Percentiles rank a stretch among this genome's conserved stretches.
Conservation (phyloP, 2,888 invertebrate genomes). For the Tetrapedia diversipes region DNA sequence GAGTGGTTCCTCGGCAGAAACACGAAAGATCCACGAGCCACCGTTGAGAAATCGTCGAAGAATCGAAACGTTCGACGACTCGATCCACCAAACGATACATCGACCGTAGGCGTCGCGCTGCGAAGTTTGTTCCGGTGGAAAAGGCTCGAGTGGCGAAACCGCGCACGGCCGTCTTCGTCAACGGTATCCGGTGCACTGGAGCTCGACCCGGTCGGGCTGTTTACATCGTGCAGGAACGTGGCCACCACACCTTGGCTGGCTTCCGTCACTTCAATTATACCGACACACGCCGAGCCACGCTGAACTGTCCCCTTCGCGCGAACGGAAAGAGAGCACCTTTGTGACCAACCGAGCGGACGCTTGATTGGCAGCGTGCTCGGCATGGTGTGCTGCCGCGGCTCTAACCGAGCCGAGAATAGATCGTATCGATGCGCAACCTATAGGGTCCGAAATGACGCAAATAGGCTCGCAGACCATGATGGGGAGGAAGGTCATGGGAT, state of each 20-base stretch:
- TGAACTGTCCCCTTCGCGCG: slow-evolving; percentile 59
- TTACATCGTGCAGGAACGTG: slow-evolving; percentile 68
- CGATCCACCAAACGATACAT: neutral
- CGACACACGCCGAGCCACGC: slow-evolving; percentile 49
- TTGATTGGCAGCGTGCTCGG: slow-evolving; percentile 65
- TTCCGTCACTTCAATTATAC: slow-evolving; percentile 68
- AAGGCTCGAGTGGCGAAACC: slow-evolving; percentile 37
- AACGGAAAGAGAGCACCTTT: slow-evolving; percentile 60
- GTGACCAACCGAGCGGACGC: slow-evolving; percentile 70
- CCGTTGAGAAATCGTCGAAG: no score
- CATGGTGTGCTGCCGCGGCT: slow-evolving; percentile 32
- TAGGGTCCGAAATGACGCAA: slow-evolving; percentile 57
- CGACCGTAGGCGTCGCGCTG: neutral
- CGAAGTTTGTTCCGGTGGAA: neutral
- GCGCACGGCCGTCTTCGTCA: slow-evolving; percentile 62
- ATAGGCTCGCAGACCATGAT: slow-evolving; percentile 46
- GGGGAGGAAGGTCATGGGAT: slow-evolving; percentile 59
- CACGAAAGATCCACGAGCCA: no score
- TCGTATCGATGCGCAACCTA: slow-evolving; percentile 45
- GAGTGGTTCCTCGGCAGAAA: no score
- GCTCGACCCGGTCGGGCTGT: slow-evolving; percentile 63
- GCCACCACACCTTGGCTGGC: slow-evolving; percentile 70
- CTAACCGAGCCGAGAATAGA: slow-evolving; percentile 56
- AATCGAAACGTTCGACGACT: no score
- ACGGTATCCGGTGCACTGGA: slow-evolving; percentile 68